Percentiles rank a stretch among this genome's conserved stretches.
Conservation (phyloP, 2,888 invertebrate species). For the Euclidia mi region DNA sequence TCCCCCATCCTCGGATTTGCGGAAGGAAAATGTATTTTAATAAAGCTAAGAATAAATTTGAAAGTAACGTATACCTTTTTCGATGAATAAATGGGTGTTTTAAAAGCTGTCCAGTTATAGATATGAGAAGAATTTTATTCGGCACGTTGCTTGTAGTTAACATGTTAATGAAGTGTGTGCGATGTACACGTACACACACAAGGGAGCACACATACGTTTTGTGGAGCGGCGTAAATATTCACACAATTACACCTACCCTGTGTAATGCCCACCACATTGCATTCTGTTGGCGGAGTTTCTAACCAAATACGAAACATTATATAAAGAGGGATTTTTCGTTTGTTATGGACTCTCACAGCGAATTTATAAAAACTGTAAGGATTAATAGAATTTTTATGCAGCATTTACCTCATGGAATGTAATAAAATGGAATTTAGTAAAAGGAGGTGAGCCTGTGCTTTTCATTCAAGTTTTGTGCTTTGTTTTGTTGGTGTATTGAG, state of each 20-base stretch:
- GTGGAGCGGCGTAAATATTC: slow-evolving; percentile 20
- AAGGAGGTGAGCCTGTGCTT: too few relatives aligned
- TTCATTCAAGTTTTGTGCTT: too few relatives aligned
- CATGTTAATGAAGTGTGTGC: slow-evolving; percentile 1
- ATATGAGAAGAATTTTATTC: neutral
- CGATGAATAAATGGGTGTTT: slow-evolving; percentile 4
- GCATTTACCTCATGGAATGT: too few relatives aligned
- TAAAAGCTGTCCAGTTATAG: neutral
- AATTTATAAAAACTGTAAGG: neutral
- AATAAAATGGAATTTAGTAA: too few relatives aligned
- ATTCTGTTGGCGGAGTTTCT: slow-evolving; percentile 13
- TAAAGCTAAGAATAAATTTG: slow-evolving; percentile 43
- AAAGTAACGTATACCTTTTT: slow-evolving; percentile 21
- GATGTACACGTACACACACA: neutral
- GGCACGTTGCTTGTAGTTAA: slow-evolving; percentile 1
- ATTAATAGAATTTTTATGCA: too few relatives aligned
- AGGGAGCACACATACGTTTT: slow-evolving; percentile 13
- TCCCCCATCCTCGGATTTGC: slow-evolving; percentile 23
- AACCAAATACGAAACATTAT: slow-evolving; percentile 8
- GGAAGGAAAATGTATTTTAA: slow-evolving; percentile 40
- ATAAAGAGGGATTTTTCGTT: slow-evolving; percentile 5
- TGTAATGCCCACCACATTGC: slow-evolving; percentile 21
- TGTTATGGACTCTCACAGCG: neutral
- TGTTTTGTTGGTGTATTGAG: too few relatives aligned
- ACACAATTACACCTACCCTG: slow-evolving; percentile 20